Conservation (phyloP, 2,797 vertebrate species). For the Neosalanx taihuensis region DNA sequence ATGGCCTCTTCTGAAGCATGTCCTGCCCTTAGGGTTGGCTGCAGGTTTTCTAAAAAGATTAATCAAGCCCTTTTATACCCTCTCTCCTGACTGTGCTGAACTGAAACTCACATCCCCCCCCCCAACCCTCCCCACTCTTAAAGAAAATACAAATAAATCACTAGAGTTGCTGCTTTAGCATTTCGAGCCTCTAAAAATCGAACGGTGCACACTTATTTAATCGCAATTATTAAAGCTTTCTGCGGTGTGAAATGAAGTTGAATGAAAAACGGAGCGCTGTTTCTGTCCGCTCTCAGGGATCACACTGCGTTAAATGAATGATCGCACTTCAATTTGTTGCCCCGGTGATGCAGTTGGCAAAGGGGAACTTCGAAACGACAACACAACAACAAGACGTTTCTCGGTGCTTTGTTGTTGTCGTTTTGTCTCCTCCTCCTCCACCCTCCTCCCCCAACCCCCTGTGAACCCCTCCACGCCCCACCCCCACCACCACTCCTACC, state of each 20-base stretch:
- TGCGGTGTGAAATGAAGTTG: constrained; percentile 15
- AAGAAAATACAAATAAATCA: background rate
- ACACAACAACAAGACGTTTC: background rate
- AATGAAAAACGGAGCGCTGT: background rate
- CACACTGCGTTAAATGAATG: constrained; percentile 23
- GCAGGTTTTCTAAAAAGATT: background rate
- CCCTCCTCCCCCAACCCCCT: background rate
- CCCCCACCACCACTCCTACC: background rate
- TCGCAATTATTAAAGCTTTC: constrained; percentile 20
- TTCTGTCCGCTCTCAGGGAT: constrained; percentile 9
- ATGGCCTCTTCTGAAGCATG: background rate
- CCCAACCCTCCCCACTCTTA: background rate
- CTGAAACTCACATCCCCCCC: background rate
- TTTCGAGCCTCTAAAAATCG: constrained; percentile 4
- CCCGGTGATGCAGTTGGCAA: constrained; percentile 1
- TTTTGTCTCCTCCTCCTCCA: background rate
- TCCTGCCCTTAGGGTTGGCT: background rate
- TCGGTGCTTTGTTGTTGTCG: constrained; percentile 5
- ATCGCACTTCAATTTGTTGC: constrained; percentile 38
- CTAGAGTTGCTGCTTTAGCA: constrained; percentile 12
- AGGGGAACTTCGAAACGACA: background rate
- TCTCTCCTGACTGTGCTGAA: constrained; percentile 8
- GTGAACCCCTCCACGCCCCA: background rate
- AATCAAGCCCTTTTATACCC: background rate
- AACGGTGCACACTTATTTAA: constrained; percentile 18